These are phyloP conservation scores for Colostygia pectinataria DNA, from an alignment of 2,888 invertebrate genomes.

Conservation along the genomic window DNA sequence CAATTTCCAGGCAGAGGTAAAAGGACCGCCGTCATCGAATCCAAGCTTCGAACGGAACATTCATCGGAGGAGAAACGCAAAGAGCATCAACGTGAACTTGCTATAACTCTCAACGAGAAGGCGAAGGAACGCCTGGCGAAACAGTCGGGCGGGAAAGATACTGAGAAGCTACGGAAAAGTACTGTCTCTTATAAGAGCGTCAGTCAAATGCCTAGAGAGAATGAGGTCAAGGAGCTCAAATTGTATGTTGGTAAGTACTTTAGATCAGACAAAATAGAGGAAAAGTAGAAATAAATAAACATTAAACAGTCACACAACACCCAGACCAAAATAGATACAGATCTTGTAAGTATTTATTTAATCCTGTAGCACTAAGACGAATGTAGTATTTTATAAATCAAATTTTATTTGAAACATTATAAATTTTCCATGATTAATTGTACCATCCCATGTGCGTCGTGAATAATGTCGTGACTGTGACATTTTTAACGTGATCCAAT, in stretches of 20 bases:
- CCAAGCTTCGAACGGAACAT: conserved; percentile 95
- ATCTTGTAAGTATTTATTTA: too few species aligned
- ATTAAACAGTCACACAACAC: too few species aligned
- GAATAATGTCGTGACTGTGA: too few species aligned
- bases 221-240: conserved; percentile 96
- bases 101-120: conserved; percentile 93
- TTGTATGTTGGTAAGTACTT: conserved; percentile 93
- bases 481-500: too few species aligned
- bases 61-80: conserved; percentile 98
- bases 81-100: conserved; percentile 97
- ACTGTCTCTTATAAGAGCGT: conserved; percentile 97
- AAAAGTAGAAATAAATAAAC: too few species aligned
- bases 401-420: too few species aligned
- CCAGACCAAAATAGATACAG: too few species aligned
- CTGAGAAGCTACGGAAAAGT: conserved; percentile 95
- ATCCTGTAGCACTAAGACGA: too few species aligned
- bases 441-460: too few species aligned
- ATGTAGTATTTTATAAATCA: too few species aligned
- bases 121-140: conserved; percentile 96
- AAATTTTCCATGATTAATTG: too few species aligned
- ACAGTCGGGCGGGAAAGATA: conserved; percentile 92
- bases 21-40: conserved; percentile 95
- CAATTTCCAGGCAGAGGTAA: conserved; percentile 85
- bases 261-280: too few species aligned
- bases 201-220: conserved; percentile 96